Base-by-base conservation (phyloP, 2,888 invertebrate genomes). In the Neocrepidodera transversa region DNA sequence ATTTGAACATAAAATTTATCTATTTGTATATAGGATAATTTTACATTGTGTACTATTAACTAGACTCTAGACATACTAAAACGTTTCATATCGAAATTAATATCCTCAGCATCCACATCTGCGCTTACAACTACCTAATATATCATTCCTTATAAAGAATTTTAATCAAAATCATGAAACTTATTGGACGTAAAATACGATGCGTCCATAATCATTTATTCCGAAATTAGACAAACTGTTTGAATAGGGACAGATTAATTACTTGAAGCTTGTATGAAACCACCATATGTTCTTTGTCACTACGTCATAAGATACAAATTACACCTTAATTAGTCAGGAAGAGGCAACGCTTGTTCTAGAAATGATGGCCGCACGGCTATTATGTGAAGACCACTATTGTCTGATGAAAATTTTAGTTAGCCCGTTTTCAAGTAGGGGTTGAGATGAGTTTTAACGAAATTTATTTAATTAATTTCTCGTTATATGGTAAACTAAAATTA, bases 301-400 rank as follows among this genome's bases (percentile, higher is more conserved):
- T 32, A 56, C 56, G 56, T 56, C 56, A 42, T 43, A 36, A 32
- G 56, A 43, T 56, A 56, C 56, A 56, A 56, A 56, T 49, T 49
- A 38, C 32, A 11, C 48, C 49, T 42, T 56, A 56, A 56, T 56
- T 56, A 56, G 26, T 40, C 17, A 49, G 49, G 49, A 32, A 49
- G 30, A 42, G 56, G 10, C n/a, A 13, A 16, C 28, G 51, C 38
- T 49, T 43, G 35, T 49, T 40, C 14, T 16, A 26, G 28, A 14
- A 16, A 40, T 49, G 47, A 55, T 55, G 48, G 55, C 16, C 48
- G 43, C 36, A 23, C 17, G 18, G n/a, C 50, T 26, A 50, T 50
- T 50, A 50, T 50, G 40, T 30, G 13, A 17, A 42, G 51, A 16
- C 40, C 14, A 51, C 40, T 30, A 51, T 51, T 36, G 30, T 51